Evolutionary conservation across 2,888 invertebrate species (phyloP), one percentile per base, ranked within the genome.

Genomic region (Stenichneumon culpator): DNA sequence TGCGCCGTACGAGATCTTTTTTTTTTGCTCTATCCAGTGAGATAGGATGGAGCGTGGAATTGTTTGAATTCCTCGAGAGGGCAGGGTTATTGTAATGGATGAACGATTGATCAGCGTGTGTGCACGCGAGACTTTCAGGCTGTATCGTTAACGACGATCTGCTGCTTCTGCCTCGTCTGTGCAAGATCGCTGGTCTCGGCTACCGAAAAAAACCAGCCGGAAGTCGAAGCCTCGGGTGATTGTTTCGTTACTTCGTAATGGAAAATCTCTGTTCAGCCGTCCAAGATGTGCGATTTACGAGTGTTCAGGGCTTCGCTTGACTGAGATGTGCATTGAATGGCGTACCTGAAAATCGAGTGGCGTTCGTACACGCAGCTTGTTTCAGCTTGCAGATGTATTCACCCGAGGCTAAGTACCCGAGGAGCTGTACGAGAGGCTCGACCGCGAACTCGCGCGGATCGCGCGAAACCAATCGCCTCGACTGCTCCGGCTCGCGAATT

Each of bases 31-130:
- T 11, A 14, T 25, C 28, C 67, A 22, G 44, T 44, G 9, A 39
- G 19, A 50, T 50, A 28, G 22, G 32, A 28, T 22, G 32, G 57
- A 73, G 39, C 72, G 65, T 78, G 72, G 28, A 78, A 81, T 73
- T 25, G 69, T 78, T 78, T 14, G 63, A 47, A 84, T 84, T 52
- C 72, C 69, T 81, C 36, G 19, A 32, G 50, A 60, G 73, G 78
- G 47, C 80, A 63, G 54, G 57, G 73, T 44, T 32, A 60, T 54
- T 82, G 19, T 32, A 54, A 36, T 54, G 19, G 52, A 52, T 32
- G 19, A n/a, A 36, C 54, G 70, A 70, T 70, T 52, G 52, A 70
- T 70, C 47, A 36, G 36, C 36, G 54, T 5, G 54, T 19, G 52
- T 39, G 39, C 57, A 22, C 39, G 44, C 22, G 57, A 44, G 16